Evolutionary conservation across 2,888 invertebrate species (phyloP).

Genomic region (Sinotaia quadrata): DNA sequence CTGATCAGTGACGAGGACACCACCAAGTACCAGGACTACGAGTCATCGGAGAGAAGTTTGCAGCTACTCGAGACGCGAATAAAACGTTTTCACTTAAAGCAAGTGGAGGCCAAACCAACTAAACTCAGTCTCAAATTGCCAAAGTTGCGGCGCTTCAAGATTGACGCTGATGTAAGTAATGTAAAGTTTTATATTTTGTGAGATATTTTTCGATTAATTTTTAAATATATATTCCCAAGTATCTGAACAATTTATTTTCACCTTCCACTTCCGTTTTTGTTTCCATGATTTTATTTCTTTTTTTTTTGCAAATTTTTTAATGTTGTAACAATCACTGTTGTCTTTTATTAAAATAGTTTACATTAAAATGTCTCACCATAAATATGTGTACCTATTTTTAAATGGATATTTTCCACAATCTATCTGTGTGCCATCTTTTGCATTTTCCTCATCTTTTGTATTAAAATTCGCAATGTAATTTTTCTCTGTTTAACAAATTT

Average conservation of each 20-base stretch:
- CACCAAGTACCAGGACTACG: constrained; percentile 47
- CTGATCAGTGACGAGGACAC: constrained; percentile 45
- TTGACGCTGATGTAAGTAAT: constrained; percentile 43
- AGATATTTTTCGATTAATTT: no score
- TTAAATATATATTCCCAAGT: no score
- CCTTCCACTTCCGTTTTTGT: neutral
- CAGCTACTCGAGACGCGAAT: constrained; percentile 58
- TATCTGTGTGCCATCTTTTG: no score
- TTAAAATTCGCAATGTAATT: neutral
- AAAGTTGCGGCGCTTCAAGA: constrained; percentile 55
- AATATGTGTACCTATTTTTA: neutral
- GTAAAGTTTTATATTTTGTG: neutral
- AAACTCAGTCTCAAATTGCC: constrained; percentile 49
- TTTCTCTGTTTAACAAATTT: neutral
- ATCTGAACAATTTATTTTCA: no score
- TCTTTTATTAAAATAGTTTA: no score
- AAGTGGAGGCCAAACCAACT: constrained; percentile 36
- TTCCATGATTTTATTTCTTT: neutral
- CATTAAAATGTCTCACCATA: no score
- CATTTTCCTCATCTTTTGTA: no score
- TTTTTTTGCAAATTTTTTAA: neutral
- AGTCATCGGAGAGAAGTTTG: constrained; percentile 59
- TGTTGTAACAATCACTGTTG: neutral
- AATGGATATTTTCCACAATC: neutral
- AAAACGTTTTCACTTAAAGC: constrained; percentile 55